Percentiles rank a stretch among this genome's conserved stretches.
phyloP scores from a whole-genome alignment of 2,888 invertebrate genomes.

The Spialia ferax region DNA sequence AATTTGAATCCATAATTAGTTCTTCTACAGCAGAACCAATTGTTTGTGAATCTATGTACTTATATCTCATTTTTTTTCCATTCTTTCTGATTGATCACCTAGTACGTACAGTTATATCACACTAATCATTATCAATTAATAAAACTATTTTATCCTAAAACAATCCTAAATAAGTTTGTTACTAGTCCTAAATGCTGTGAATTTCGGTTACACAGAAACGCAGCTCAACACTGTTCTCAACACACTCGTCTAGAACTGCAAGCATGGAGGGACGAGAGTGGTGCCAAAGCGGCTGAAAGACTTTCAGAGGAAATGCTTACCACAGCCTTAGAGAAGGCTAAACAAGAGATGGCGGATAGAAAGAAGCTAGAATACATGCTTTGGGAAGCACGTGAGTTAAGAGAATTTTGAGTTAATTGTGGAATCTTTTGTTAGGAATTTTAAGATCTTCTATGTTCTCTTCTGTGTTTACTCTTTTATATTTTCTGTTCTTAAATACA shows the following conservation, averaged over 20 bases:
- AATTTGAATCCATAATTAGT: not conserved
- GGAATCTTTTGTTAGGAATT: too few relatives aligned
- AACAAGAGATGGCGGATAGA: constrained; percentile 91
- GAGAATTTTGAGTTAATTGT: not conserved
- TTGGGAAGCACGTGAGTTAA: constrained; percentile 90
- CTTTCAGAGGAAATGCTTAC: constrained; percentile 90
- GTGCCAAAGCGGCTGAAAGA: constrained; percentile 88
- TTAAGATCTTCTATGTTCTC: too few relatives aligned
- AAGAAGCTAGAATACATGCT: constrained; percentile 93
- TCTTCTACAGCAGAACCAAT: not conserved
- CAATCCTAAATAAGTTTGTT: not conserved
- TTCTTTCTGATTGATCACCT: not conserved
- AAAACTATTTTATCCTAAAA: too few relatives aligned
- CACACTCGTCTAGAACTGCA: constrained; percentile 89
- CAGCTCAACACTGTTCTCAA: constrained; percentile 91
- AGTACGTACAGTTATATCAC: not conserved
- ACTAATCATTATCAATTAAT: not conserved
- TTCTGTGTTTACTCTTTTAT: too few relatives aligned
- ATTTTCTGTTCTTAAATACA: not conserved
- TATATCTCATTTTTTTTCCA: not conserved
- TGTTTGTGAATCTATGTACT: not conserved
- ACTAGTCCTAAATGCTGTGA: not conserved
- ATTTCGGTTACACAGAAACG: constrained; percentile 82
- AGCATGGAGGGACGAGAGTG: constrained; percentile 89
- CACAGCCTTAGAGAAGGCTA: constrained; percentile 92